Base-by-base conservation (phyloP, 2,888 invertebrate genomes). In the Erynnis tages region DNA sequence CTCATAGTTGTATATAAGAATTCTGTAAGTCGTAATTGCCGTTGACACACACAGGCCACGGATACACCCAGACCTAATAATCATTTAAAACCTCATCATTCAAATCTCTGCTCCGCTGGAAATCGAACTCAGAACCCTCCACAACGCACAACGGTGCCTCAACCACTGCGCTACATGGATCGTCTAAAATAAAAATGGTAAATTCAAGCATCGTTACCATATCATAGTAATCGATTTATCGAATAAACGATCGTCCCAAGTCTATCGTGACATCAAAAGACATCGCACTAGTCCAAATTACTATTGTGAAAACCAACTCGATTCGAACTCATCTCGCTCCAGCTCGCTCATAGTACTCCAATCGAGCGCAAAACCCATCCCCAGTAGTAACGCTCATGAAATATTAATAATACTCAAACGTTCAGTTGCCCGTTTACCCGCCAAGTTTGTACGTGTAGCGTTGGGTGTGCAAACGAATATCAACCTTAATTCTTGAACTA, bases 341-440 rank as follows among this genome's bases (percentile, higher is more conserved):
- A 13, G 40, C 35, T 23, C 48, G 44, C 47, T 56, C 46, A 44
- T 49, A 50, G 46, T 27, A 25, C 27, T 32, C 55, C 55, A 54
- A 55, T 54, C 50, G 55, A 45, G 52, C 50, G 48, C 53, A 54
- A 54, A 55, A 41, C 47, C 29, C 47, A 30, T 48, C 43, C 50
- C 46, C 50, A 47, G 46, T 53, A 54, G 52, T 52, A 54, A 50
- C 49, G 53, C 55, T 60, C 58, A 60, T 60, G 60, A 60, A 60
- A 58, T 60, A 60, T 60, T 60, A 58, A 60, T 58, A 54, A 46
- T 38, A 45, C 45, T 43, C 53, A 46, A 53, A 46, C 53, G 53
- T 49, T 49, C 49, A 49, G 41, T 49, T 41, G 13, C 27, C 25
- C 14, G 40, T 19, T 40, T 23, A 38, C 32, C 44, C 16, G 29